These are phyloP conservation scores for Emydura subglobosa DNA, from an alignment of 2,113 vertebrate genomes.

Conservation along the genomic window DNA sequence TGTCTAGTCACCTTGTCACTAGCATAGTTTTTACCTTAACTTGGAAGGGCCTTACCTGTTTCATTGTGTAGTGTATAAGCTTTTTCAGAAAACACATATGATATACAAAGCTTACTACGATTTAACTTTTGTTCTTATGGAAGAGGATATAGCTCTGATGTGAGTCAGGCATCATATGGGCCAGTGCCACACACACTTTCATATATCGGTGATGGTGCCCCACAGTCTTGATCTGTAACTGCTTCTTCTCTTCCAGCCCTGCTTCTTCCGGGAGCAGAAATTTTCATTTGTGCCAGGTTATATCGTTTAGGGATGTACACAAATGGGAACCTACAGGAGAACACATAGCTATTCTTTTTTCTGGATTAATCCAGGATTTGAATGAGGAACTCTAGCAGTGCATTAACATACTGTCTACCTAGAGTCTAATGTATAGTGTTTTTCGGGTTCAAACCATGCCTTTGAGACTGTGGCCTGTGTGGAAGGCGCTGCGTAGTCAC, in stretches of 20 bases:
- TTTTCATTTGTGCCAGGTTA: background rate
- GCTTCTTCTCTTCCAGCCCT: background rate
- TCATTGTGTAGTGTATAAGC: background rate
- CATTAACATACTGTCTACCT: background rate
- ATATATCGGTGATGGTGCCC: background rate
- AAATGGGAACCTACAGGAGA: background rate
- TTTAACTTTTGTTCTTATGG: background rate
- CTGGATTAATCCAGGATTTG: background rate
- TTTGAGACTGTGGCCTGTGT: background rate
- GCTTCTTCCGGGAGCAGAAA: background rate
- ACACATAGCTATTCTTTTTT: background rate
- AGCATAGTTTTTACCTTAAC: fast-evolving
- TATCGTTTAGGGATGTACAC: background rate
- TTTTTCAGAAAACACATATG: background rate
- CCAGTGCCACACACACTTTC: background rate
- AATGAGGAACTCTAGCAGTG: background rate
- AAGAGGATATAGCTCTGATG: background rate
- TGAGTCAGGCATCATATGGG: background rate
- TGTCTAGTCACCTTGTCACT: background rate
- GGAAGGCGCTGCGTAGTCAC: background rate
- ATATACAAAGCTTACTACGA: fast-evolving
- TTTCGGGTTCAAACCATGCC: background rate
- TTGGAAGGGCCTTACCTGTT: background rate
- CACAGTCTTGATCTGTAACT: background rate
- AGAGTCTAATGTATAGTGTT: background rate